phyloP scores from a whole-genome alignment of 2,113 vertebrate species.

The Hemibagrus wyckioides region DNA sequence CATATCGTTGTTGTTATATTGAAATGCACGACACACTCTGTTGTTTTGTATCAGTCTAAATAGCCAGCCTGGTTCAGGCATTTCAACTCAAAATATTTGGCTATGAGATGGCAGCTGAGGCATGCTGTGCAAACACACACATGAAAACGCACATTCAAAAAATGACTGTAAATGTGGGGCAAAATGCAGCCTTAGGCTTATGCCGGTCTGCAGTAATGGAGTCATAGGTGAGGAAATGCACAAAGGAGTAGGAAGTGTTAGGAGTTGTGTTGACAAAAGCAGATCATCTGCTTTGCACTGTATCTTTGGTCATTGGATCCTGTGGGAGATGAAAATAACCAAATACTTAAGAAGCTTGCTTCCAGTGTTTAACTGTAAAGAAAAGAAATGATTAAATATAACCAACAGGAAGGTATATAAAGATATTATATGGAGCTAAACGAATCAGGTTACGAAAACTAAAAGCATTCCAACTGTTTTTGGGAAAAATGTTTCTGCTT shows the following conservation, averaged over 20 bases:
- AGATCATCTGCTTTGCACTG: background rate
- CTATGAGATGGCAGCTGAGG: conserved; percentile 5
- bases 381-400: background rate
- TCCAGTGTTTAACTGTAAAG: background rate
- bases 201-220: conserved; percentile 15
- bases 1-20: background rate
- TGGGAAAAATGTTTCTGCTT: background rate
- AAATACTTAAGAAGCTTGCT: background rate
- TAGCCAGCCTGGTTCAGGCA: background rate
- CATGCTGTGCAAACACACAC: background rate
- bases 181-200: conserved; percentile 6
- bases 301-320: background rate
- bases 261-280: background rate
- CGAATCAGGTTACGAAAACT: background rate
- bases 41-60: conserved; percentile 10
- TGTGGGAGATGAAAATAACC: too few species aligned
- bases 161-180: background rate
- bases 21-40: background rate
- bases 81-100: conserved; percentile 22
- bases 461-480: background rate
- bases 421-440: background rate
- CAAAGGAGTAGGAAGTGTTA: conserved; percentile 40
- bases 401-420: background rate
- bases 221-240: conserved; percentile 44
- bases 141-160: background rate